Conservation (phyloP, 1,140 invertebrate species). For the Dinoponera quadriceps region DNA sequence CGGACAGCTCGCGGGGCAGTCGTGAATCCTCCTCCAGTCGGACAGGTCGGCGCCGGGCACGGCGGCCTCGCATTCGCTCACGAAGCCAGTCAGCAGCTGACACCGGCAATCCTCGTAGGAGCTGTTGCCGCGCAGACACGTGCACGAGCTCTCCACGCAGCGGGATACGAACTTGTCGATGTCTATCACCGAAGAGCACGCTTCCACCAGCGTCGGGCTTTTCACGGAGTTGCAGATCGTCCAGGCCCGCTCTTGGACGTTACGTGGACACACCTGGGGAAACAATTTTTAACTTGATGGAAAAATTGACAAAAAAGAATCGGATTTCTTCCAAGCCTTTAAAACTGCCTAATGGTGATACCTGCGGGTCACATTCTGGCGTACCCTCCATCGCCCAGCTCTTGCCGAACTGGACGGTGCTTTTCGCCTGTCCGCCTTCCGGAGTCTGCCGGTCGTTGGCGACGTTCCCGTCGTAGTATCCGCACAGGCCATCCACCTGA, state of each 20-base stretch:
- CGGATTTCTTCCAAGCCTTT: too few relatives aligned
- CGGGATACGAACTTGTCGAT: constrained; percentile 89
- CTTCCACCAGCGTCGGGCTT: constrained; percentile 88
- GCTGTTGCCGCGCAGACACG: constrained; percentile 87
- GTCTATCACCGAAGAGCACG: constrained; percentile 87
- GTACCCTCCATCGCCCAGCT: constrained; percentile 88
- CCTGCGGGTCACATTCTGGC: constrained; percentile 85
- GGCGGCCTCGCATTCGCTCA: constrained; percentile 89
- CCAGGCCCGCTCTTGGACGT: constrained; percentile 88
- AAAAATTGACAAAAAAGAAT: too few relatives aligned
- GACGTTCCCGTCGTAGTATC: constrained; percentile 89
- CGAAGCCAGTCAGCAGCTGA: constrained; percentile 88
- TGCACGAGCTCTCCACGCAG: constrained; percentile 91
- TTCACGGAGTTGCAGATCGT: constrained; percentile 88
- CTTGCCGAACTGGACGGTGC: constrained; percentile 90
- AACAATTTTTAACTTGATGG: too few relatives aligned
- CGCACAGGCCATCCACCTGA: constrained; percentile 92
- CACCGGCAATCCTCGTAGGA: constrained; percentile 89
- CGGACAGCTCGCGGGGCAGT: constrained; percentile 90
- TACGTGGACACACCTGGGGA: constrained; percentile 86
- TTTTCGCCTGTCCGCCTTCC: constrained; percentile 87
- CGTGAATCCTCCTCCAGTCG: constrained; percentile 89
- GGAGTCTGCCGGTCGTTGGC: constrained; percentile 90
- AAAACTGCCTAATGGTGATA: too few relatives aligned
- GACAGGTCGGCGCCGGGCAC: constrained; percentile 85